Conservation (phyloP, 1,140 invertebrate species). For the Pomacea maculata region DNA sequence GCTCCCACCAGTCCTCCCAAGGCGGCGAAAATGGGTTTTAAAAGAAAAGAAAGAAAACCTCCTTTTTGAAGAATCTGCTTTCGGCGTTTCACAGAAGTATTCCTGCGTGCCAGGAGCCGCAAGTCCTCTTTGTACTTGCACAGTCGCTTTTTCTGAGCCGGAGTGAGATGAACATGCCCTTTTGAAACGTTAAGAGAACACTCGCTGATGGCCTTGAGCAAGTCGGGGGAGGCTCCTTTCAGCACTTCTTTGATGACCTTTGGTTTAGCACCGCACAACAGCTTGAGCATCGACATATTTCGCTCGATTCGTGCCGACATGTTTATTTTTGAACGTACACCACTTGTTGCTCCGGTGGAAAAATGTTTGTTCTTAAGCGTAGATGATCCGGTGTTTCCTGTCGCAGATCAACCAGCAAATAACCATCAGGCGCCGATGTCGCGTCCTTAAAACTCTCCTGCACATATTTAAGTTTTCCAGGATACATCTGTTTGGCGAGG, state of each 20-base stretch:
- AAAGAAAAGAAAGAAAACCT: conserved; percentile 5
- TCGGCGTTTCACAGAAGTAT: not conserved
- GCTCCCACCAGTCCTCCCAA: not conserved
- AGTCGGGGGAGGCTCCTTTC: not conserved
- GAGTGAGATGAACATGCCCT: conserved; percentile 12
- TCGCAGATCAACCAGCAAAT: conserved; percentile 34
- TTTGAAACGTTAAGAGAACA: conserved; percentile 20
- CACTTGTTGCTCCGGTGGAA: not conserved
- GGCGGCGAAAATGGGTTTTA: not conserved
- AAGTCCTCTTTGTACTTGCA: conserved; percentile 3
- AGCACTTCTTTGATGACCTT: not conserved
- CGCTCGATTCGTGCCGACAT: not conserved
- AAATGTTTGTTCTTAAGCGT: conserved; percentile 21
- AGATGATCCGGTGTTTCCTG: conserved; percentile 18
- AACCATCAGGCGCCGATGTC: conserved; percentile 19
- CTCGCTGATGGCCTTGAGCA: conserved; percentile 8
- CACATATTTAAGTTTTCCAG: conserved; percentile 20
- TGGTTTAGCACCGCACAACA: not conserved
- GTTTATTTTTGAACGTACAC: conserved; percentile 18
- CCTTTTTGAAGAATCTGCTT: conserved; percentile 13
- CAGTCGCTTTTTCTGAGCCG: conserved; percentile 3
- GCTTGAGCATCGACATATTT: not conserved
- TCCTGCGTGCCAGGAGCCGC: not conserved
- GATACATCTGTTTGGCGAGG: conserved; percentile 24
- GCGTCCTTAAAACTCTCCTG: conserved; percentile 26